These are phyloP conservation scores for Orthosia cruda DNA, from an alignment of 2,888 invertebrate genomes.

Conservation along the genomic window DNA sequence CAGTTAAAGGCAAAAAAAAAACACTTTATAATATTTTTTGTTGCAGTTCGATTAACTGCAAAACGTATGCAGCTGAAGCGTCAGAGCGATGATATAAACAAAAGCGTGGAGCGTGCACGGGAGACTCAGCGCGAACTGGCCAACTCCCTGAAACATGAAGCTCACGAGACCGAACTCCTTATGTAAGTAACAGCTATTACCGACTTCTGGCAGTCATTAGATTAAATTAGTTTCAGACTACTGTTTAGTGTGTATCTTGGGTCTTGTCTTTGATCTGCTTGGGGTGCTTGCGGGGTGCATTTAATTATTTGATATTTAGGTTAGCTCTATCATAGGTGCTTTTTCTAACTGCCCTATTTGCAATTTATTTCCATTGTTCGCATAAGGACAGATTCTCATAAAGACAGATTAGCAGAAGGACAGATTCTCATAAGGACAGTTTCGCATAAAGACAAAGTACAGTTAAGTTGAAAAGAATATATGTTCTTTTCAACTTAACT, in stretches of 20 bases:
- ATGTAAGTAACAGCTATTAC: constrained; percentile 64
- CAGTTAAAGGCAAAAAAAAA: no score
- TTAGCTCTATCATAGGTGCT: not conserved
- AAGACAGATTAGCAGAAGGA: no score
- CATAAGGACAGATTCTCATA: no score
- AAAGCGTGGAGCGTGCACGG: constrained; percentile 71
- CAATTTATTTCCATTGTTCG: no score
- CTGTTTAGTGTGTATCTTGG: not conserved
- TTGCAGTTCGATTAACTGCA: constrained; percentile 81
- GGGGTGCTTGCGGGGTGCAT: not conserved
- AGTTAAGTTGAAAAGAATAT: no score
- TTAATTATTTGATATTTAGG: not conserved
- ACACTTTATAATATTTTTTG: not conserved
- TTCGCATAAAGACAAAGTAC: no score
- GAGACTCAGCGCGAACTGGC: constrained; percentile 70
- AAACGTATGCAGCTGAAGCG: constrained; percentile 81
- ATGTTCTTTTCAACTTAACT: no score
- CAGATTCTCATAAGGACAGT: no score
- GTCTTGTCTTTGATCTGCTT: not conserved
- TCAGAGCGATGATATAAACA: constrained; percentile 78
- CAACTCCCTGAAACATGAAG: constrained; percentile 72
- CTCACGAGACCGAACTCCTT: constrained; percentile 72
- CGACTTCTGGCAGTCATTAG: not conserved
- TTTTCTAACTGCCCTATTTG: no score
- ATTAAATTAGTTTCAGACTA: constrained; percentile 12